Evolutionary conservation across 2,113 vertebrate genomes (phyloP).

Genomic region (Heliornis fulica): DNA sequence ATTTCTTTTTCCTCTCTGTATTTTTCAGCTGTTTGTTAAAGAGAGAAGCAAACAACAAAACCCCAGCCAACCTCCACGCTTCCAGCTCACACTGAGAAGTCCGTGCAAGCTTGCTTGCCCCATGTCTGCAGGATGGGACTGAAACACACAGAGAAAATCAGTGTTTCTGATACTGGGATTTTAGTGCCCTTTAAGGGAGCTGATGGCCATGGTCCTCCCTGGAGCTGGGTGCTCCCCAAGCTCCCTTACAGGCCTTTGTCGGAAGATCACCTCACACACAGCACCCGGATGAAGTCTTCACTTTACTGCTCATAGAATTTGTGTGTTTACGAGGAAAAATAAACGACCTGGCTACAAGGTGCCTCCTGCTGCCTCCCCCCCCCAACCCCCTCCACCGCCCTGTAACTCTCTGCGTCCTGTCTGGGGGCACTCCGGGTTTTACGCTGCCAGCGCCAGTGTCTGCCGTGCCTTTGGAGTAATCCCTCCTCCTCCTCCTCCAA

Average conservation of each 20-base stretch:
- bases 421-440: neutral
- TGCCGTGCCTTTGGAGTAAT: neutral
- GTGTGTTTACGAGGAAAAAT: neutral
- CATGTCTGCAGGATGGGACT: neutral
- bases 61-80: neutral
- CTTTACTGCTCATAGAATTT: neutral
- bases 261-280: neutral
- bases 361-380: too few relatives aligned
- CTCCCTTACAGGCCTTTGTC: neutral
- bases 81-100: neutral
- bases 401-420: too few relatives aligned
- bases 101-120: neutral
- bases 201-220: fast-evolving
- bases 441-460: neutral
- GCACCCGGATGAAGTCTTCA: neutral
- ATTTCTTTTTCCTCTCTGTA: neutral
- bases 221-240: neutral
- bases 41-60: neutral
- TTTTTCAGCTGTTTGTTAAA: conserved; percentile 37
- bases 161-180: fast-evolving
- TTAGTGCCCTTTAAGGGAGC: fast-evolving
- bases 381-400: neutral
- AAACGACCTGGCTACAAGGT: neutral
- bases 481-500: conserved; percentile 30
- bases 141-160: fast-evolving